Evolutionary conservation across 2,113 vertebrate genomes (phyloP).

Genomic region (Leucopsar rothschildi): DNA sequence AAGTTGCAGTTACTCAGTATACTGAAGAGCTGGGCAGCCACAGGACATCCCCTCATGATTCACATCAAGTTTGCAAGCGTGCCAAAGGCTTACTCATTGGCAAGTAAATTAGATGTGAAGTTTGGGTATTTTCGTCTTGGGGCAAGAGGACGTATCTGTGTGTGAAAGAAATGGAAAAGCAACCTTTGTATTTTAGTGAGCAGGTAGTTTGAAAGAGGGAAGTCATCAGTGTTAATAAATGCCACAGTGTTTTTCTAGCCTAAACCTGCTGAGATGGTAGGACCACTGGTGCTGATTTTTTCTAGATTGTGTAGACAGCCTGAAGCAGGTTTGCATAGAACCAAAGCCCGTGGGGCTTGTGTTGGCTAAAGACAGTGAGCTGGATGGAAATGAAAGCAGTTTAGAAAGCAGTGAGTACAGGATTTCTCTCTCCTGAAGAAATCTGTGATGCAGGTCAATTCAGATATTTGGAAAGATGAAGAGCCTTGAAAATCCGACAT

Average conservation of each 20-base stretch:
- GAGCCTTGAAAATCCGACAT: neutral
- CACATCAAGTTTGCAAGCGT: neutral
- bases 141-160: neutral
- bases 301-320: neutral
- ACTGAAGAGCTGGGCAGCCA: neutral
- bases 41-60: neutral
- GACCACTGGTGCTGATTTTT: neutral
- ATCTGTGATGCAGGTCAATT: neutral
- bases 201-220: neutral
- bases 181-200: neutral
- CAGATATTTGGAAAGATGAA: neutral
- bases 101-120: conserved; percentile 7
- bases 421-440: neutral
- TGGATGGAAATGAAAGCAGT: neutral
- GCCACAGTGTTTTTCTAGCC: neutral
- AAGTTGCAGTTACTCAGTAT: neutral
- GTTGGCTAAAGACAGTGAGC: neutral
- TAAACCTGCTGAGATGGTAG: neutral
- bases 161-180: neutral
- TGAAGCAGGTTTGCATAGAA: neutral
- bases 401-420: neutral
- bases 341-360: neutral
- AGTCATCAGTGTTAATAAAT: neutral
- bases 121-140: neutral
- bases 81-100: conserved; percentile 20